Base-by-base conservation (phyloP, 1,140 invertebrate species). In the Macrotrachela quadricornifera region DNA sequence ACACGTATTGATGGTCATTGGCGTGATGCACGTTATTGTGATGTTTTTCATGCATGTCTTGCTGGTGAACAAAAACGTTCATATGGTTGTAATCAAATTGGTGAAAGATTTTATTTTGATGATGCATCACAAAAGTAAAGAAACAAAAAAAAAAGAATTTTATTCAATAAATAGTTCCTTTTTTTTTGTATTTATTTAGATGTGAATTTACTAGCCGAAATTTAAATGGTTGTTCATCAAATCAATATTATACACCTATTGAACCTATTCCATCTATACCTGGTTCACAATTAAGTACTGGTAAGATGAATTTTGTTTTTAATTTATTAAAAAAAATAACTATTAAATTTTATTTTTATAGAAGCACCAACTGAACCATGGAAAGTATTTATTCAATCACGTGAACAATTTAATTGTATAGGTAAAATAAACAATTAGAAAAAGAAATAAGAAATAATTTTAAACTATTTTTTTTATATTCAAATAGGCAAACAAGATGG, bases 41-140 rank as follows among this genome's bases (percentile, higher is more conserved):
- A 54, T 42, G 47, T 54, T 6, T 54, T 44, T 15, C 53, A 54
- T 39, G 53, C 53, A 12, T 54, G 53, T 36, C 14, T 50, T 4
- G 46, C 36, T 37, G 45, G 45, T 36, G 46, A 49, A n/a, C 46
- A 54, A 15, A 54, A 50, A 46, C 48, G 48, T n/a, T 49, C 53
- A 0, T 54, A 49, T 30, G 46, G 40, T 15, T 54, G 53, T 44
- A 46, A 44, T 30, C 53, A 54, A 39, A 14, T 49, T 36, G 53
- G 53, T 14, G 53, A 54, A 39, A 42, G 38, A 42, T 49, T 44
- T 17, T 54, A 54, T 50, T 54, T 44, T 46, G 53, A 54, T 30
- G 46, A 54, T 6, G 42, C 45, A 36, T 43, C 38, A 8, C 38
- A 30, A 30, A 30, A 21, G 10, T 15, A 44, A 15, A 6, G 6